Evolutionary conservation across 2,888 invertebrate species (phyloP), one percentile per base, ranked within the genome.

Genomic region (Tinea semifulvella): DNA sequence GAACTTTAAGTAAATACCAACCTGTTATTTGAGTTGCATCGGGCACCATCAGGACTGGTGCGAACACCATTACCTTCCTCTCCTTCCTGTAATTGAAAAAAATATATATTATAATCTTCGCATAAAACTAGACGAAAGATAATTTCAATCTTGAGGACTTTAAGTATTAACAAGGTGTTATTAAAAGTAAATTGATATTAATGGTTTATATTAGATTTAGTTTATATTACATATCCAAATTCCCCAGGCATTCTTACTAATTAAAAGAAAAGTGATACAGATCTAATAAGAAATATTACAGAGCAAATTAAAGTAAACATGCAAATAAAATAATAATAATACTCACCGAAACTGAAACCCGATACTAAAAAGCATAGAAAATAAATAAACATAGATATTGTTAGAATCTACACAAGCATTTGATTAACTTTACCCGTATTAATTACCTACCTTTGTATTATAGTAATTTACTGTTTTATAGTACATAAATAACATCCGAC

Each of bases 31-130:
- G 72, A 68, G 49, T 67, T 65, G 48, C 60, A 63, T 44, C 69
- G 55, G 2, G 62, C 65, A 1, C 67, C 64, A 17, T 80, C 79
- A n/a, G 79, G 79, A 49, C 77, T 79, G 44, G 63, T 60, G 51
- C 72, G 54, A n/a, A 68, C 62, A 10, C 71, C 65, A 31, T 66
- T 70, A 3, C 63, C 65, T 35, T 74, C 74, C 1, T 80, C 77
- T 11, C 55, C 56, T 8, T 77, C 76, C 76, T 76, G 57, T 47
- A 47, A 46, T 22, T 5, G 5, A 22, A 22, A n/a, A n/a, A 18
- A 4, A 8, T 42, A 3, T 11, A 20, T 20, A 22, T 22, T 22
- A 22, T 22, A 22, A 22, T 22, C 8, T 7, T 22, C 8, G 8
- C 8, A 8, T 22, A 22, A 22, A 8, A 5, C 8, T 22, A 5